Conservation (phyloP, 2,113 vertebrate species). For the Nycticebus coucang region DNA sequence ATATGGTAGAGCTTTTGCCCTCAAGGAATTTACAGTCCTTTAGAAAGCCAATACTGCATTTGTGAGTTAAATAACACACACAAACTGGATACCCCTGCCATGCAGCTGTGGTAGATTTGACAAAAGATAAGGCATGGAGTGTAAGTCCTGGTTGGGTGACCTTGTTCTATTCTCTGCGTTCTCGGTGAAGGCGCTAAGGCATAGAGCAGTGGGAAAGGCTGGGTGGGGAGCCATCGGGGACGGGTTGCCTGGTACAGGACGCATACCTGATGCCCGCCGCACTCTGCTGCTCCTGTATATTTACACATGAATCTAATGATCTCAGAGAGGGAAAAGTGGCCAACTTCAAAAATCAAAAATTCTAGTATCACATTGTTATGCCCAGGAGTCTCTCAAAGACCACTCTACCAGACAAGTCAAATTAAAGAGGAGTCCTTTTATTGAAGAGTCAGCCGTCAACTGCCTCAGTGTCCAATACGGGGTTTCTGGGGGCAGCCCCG, state of each 20-base stretch:
- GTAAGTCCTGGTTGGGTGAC: background rate
- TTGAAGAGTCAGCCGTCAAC: no score
- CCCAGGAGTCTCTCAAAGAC: no score
- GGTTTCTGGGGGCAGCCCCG: no score
- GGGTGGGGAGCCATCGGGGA: background rate
- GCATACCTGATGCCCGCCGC: background rate
- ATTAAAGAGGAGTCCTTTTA: no score
- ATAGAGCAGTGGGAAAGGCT: background rate
- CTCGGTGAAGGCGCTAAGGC: background rate
- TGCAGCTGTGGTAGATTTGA: background rate
- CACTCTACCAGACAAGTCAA: no score
- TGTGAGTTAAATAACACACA: background rate
- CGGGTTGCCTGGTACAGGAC: background rate
- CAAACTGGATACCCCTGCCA: background rate
- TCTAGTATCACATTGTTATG: background rate
- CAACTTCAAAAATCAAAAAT: background rate
- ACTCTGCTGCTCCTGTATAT: background rate
- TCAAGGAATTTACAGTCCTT: constrained; percentile 50
- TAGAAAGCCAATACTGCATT: background rate
- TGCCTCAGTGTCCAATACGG: no score
- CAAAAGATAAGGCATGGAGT: background rate
- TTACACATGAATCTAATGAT: background rate
- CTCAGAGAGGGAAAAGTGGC: background rate
- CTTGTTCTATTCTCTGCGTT: background rate
- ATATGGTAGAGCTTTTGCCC: constrained; percentile 48